Evolutionary conservation across 2,888 invertebrate species (phyloP), one percentile per base, ranked within the genome.

Genomic region (Standfussiana lucernea): DNA sequence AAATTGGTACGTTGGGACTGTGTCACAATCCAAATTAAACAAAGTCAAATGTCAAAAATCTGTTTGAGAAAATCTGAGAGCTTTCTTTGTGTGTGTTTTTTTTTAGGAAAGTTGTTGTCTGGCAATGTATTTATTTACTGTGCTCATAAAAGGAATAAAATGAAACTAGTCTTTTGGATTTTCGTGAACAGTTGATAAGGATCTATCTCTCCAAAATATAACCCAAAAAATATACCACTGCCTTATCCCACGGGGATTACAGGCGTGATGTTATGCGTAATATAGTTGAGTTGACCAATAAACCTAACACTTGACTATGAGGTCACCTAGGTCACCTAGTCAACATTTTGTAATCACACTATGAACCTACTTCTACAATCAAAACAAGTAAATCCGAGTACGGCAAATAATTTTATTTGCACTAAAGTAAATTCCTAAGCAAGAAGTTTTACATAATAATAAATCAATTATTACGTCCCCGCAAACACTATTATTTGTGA

Each of bases 391-490:
- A 64, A 67, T 47, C 10, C 10, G 15, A 11, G 35, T 56, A n/a
- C 18, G 59, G 28, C 56, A 53, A 68, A 61, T 28, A 56, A 72
- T 66, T 56, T 50, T n/a, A 53, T 61, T 21, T 62, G 53, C 45
- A 65, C n/a, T 61, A 8, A 53, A 53, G 45, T 81, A 69, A 69
- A 83, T 32, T 72, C n/a, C 37, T 18, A 28, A 13, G n/a, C 45
- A 35, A 67, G 70, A 40, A 28, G 15, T 56, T 68, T 83, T 56
- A 56, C 76, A 62, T 70, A 75, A 66, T 61, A 67, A 76, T 71
- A 81, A 74, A 77, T 72, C 56, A 82, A 72, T 77, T 74, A 73
- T 72, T 70, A 47, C 72, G 68, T 47, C 13, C 32, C 32, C n/a
- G 28, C 18, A 13, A 42, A 79, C n/a, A 75, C 42, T 62, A 65